These are phyloP conservation scores for Semotilus atromaculatus DNA, from an alignment of 2,797 vertebrate genomes.

Conservation along the genomic window DNA sequence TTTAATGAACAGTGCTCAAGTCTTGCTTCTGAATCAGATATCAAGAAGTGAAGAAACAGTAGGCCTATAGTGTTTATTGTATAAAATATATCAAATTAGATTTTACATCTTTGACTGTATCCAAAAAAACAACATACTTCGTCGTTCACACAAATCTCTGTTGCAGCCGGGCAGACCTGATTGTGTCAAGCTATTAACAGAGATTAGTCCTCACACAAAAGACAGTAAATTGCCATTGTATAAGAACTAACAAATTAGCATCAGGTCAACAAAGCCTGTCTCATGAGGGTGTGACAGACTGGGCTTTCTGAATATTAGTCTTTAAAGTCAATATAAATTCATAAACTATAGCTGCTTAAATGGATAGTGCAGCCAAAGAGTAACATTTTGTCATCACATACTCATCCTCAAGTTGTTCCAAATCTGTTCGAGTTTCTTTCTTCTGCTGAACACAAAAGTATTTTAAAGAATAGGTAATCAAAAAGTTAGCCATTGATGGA, in stretches of 20 bases:
- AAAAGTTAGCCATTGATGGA: too few species aligned
- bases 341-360: slow-evolving; percentile 48
- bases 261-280: slow-evolving; percentile 61
- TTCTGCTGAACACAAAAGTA: too few species aligned
- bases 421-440: too few species aligned
- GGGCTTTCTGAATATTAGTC: slow-evolving; percentile 28
- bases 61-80: too few species aligned
- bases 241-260: slow-evolving; percentile 58
- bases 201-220: slow-evolving; percentile 64
- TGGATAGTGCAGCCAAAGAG: too few species aligned
- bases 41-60: neutral
- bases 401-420: too few species aligned
- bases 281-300: slow-evolving; percentile 40
- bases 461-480: too few species aligned
- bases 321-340: slow-evolving; percentile 3
- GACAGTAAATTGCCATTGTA: slow-evolving; percentile 64
- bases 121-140: slow-evolving; percentile 17
- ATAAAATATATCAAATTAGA: neutral
- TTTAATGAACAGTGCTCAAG: neutral
- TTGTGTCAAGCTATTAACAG: slow-evolving; percentile 62
- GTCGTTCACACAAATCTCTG: neutral
- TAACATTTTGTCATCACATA: too few species aligned
- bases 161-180: slow-evolving; percentile 44
- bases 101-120: neutral
- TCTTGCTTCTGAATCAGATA: neutral